Base-by-base conservation (phyloP, 2,888 invertebrate genomes). In the Sarcophaga subvicina region DNA sequence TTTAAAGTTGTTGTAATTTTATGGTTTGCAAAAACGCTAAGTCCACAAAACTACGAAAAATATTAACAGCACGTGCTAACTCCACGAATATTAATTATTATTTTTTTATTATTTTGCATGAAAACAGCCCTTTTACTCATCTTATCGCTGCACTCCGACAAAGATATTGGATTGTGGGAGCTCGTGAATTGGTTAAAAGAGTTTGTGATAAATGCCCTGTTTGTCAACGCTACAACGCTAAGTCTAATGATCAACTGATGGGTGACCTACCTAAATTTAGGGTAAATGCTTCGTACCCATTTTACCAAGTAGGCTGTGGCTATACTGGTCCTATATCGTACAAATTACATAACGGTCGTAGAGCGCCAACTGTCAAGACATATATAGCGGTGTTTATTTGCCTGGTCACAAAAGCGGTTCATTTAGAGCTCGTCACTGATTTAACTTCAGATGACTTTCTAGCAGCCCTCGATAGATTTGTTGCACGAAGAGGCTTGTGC, bases 91-190 rank as follows among this genome's bases (percentile, higher is more conserved):
- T 22, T 73, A 62, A 2, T 73, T 20, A 45, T 62, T 62, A 22
- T 22, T 22, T 22, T 45, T 27, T 73, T 2, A n/a, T 4, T 4
- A 73, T 45, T 73, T 11, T 62, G 10, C 73, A 73, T 63, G 73
- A 20, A 25, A 37, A 45, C 22, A 22, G 22, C 22, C 22, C 22
- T 22, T 22, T 73, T 47, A 72, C 72, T 14, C 12, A 37, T 12
- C 54, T 59, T 5, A 71, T 71, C 12, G 59, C 71, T 25, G 59
- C 59, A 22, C 59, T 59, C n/a, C 22, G 71, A 3, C 54, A 72
- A 60, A 49, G 17, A 17, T 71, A 59, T 37, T 73, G 73, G 73
- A 73, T 73, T 45, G 17, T 73, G 6, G 63, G 73, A 20, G 63
- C 47, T 4, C 62, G 63, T 54, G 22, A 45, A 10, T 10, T 70